Evolutionary conservation across 2,888 invertebrate species (phyloP).

Genomic region (Hesperia comma): DNA sequence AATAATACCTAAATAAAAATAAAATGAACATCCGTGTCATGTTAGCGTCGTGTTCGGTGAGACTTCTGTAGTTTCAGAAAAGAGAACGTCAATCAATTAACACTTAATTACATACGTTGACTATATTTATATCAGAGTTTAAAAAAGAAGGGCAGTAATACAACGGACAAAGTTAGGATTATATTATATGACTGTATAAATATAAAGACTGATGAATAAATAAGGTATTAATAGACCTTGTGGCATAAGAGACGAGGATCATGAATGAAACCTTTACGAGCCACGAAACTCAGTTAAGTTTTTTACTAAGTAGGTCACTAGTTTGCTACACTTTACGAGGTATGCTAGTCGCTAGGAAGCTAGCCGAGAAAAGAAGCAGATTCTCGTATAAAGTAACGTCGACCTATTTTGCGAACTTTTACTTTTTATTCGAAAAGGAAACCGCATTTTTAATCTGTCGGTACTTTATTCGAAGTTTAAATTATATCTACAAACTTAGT

Average conservation of each 20-base stretch:
- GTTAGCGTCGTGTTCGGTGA: no score
- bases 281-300: not conserved
- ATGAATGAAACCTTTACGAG: constrained; percentile 1
- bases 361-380: constrained; percentile 1
- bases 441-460: constrained; percentile 23
- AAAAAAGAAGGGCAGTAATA: no score
- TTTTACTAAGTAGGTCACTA: not conserved
- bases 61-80: no score
- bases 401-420: constrained; percentile 25
- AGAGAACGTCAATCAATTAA: no score
- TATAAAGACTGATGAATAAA: not conserved
- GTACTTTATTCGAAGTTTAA: constrained; percentile 23
- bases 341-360: constrained; percentile 1
- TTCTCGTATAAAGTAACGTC: not conserved
- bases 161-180: no score
- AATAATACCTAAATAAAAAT: no score
- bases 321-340: not conserved
- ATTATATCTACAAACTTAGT: constrained; percentile 25
- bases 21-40: no score
- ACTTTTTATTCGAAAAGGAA: constrained; percentile 30
- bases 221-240: not conserved
- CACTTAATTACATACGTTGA: no score
- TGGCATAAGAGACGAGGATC: not conserved
- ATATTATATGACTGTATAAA: no score
- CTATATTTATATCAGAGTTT: no score